These are phyloP conservation scores for Patella ulyssiponensis DNA, from an alignment of 2,888 invertebrate genomes.

Conservation along the genomic window DNA sequence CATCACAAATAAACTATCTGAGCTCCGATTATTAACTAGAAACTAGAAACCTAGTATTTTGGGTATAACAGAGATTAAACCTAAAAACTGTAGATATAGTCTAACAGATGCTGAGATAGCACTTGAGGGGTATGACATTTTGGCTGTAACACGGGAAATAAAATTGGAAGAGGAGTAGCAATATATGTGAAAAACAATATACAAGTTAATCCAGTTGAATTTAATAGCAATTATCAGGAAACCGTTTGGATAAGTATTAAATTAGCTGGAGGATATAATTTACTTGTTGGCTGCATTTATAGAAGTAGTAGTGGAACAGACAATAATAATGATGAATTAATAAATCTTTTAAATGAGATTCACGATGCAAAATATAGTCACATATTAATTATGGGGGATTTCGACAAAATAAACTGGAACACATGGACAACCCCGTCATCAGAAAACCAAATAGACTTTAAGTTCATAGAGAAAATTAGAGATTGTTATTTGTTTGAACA, in stretches of 20 bases:
- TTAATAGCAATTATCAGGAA: not conserved
- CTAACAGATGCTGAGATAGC: not conserved
- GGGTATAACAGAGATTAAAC: not conserved
- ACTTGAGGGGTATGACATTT: not conserved
- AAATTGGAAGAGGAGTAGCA: not conserved
- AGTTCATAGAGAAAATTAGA: conserved; percentile 17
- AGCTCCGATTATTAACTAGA: not conserved
- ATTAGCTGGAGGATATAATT: not conserved
- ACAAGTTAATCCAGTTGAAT: not conserved
- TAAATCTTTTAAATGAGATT: not conserved
- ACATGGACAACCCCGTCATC: not conserved
- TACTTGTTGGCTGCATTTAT: conserved; percentile 17
- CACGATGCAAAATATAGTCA: not conserved
- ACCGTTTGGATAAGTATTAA: not conserved
- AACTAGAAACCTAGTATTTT: not conserved
- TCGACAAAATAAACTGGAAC: not conserved
- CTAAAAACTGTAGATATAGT: not conserved
- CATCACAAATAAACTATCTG: not conserved
- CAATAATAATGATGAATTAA: not conserved
- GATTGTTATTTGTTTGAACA: conserved; percentile 25
- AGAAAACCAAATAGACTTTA: not conserved
- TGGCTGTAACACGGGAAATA: not conserved
- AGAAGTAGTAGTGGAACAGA: not conserved
- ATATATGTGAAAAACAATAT: not conserved
- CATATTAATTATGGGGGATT: not conserved